Conservation (phyloP, 2,797 vertebrate species). For the Megaceryle alcyon region DNA sequence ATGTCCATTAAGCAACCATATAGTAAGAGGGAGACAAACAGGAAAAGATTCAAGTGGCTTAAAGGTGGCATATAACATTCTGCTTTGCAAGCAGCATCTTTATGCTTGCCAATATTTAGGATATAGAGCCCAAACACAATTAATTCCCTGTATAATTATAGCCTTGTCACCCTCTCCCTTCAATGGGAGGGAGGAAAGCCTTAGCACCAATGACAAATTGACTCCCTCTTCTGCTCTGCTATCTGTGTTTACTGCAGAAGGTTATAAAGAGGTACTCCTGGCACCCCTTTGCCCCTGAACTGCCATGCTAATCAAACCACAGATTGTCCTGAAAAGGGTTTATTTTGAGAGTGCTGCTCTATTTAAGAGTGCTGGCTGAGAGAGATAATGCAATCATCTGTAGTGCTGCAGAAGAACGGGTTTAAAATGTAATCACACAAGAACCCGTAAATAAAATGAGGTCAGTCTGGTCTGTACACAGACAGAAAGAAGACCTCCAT, state of each 20-base stretch:
- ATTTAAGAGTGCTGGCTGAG: background rate
- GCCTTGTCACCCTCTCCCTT: background rate
- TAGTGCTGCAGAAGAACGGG: background rate
- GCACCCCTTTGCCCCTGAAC: background rate
- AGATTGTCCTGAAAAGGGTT: background rate
- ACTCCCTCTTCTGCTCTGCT: background rate
- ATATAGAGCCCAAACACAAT: background rate
- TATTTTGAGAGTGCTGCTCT: background rate
- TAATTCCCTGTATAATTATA: background rate
- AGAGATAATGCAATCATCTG: background rate
- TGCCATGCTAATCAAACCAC: background rate
- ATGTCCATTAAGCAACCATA: background rate
- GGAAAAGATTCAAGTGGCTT: background rate
- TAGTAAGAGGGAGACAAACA: background rate
- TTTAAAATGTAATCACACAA: constrained; percentile 18
- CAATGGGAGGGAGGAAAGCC: background rate
- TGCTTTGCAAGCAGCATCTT: background rate
- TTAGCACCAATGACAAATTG: background rate
- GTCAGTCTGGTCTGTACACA: background rate
- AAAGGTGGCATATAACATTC: background rate
- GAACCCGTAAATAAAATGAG: background rate
- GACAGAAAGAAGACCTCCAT: background rate
- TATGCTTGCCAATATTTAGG: background rate
- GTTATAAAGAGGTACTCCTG: background rate
- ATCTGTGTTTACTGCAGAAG: background rate